Percentiles rank a stretch among this genome's conserved stretches.
These are phyloP conservation scores for Darevskia mixta DNA, from an alignment of 2,797 vertebrate genomes.

Conservation along the genomic window DNA sequence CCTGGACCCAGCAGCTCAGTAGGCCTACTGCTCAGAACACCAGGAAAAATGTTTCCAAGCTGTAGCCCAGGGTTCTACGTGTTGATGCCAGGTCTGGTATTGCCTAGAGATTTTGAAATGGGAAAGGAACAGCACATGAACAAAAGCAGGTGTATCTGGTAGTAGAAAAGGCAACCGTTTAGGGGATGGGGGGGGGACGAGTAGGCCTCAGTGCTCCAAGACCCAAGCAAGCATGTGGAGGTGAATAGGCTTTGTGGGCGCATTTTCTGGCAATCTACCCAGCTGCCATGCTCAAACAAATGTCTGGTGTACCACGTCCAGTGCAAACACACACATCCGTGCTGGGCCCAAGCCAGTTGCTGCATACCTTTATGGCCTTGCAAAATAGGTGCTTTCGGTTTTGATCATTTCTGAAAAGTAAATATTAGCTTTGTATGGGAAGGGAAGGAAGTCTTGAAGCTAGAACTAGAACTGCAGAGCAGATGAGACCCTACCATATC, in stretches of 20 bases:
- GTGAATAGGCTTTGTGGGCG: not conserved
- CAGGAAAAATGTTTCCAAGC: no score
- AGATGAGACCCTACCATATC: not conserved
- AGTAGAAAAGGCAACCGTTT: no score
- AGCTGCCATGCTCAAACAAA: constrained; percentile 1
- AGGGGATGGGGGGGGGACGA: no score
- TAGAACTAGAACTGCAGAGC: not conserved
- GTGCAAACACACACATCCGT: not conserved
- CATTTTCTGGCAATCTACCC: not conserved
- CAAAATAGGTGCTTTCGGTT: not conserved
- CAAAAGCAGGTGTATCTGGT: no score
- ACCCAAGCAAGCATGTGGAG: not conserved
- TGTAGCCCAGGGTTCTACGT: no score
- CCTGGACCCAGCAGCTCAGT: no score
- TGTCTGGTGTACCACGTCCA: not conserved
- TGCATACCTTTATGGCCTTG: not conserved
- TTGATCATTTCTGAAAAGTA: not conserved
- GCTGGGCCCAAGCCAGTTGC: not conserved
- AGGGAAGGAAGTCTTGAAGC: not conserved
- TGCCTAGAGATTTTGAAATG: not conserved
- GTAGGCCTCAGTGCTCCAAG: no score
- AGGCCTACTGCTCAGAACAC: no score
- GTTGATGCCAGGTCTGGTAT: no score
- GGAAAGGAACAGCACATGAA: not conserved
- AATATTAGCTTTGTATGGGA: constrained; percentile 10